These are phyloP conservation scores for Herminia tarsipennalis DNA, from an alignment of 2,888 invertebrate genomes.

Conservation along the genomic window DNA sequence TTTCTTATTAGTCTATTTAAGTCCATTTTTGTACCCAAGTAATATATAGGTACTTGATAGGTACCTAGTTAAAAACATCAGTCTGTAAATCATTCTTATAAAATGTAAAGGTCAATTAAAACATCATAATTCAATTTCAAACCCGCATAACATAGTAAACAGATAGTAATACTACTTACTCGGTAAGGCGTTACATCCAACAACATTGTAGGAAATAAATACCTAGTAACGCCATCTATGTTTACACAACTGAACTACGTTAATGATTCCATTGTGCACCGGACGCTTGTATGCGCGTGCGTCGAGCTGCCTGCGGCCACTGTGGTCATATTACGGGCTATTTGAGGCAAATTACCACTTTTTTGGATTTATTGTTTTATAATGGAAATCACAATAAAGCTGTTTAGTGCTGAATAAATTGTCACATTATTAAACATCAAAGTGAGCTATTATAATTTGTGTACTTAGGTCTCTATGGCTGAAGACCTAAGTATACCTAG, in stretches of 20 bases:
- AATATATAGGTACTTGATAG: too few species aligned
- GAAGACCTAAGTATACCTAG: too few species aligned
- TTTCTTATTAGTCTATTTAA: too few species aligned
- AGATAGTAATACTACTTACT: conserved; percentile 4
- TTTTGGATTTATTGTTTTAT: too few species aligned
- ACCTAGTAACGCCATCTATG: conserved; percentile 36
- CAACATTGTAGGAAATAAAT: conserved; percentile 4
- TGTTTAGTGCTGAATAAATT: too few species aligned
- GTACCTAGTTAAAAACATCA: too few species aligned
- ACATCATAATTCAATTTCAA: conserved; percentile 4
- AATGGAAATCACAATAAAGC: too few species aligned
- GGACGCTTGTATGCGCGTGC: conserved; percentile 9
- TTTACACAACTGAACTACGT: conserved; percentile 13
- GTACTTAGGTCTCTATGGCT: too few species aligned
- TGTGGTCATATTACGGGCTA: conserved; percentile 33
- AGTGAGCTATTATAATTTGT: too few species aligned
- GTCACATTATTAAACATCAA: too few species aligned
- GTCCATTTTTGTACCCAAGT: too few species aligned
- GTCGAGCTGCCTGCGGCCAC: conserved; percentile 10
- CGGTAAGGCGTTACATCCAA: conserved; percentile 15
- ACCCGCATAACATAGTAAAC: conserved; percentile 7
- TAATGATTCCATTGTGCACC: conserved; percentile 6
- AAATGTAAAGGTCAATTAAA: conserved; percentile 4
- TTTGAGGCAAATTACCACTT: conserved; percentile 22
- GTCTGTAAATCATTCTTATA: neutral